phyloP scores from a whole-genome alignment of 2,797 vertebrate species.

The Oreochromis mossambicus region DNA sequence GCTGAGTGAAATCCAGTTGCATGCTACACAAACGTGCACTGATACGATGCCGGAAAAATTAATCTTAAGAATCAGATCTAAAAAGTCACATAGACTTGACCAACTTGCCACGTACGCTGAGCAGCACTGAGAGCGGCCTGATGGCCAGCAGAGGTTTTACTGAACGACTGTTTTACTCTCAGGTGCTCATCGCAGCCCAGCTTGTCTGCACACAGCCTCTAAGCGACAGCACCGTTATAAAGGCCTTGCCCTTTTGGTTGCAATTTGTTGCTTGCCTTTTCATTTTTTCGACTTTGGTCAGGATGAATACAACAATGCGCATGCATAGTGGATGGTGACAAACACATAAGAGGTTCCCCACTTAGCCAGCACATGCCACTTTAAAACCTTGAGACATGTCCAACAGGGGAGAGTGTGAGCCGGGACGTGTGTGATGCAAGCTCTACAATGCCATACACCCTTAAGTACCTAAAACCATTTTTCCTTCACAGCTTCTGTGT shows the following conservation, averaged over 20 bases:
- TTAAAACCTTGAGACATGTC: constrained; percentile 31
- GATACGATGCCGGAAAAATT: neutral
- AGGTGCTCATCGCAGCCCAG: neutral
- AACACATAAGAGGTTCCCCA: constrained; percentile 38
- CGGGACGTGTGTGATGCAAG: constrained; percentile 16
- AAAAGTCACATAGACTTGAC: neutral
- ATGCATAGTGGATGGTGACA: constrained; percentile 62
- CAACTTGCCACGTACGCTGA: neutral
- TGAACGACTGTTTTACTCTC: neutral
- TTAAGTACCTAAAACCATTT: constrained; percentile 42
- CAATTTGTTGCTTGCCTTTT: neutral
- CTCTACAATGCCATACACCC: constrained; percentile 30
- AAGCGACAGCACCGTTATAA: neutral
- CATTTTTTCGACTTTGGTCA: constrained; percentile 11
- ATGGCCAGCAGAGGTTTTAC: neutral
- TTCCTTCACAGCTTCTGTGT: constrained; percentile 12
- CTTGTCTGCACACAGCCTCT: neutral
- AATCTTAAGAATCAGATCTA: constrained; percentile 3
- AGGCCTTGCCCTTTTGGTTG: constrained; percentile 10
- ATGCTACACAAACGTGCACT: neutral
- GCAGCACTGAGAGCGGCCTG: neutral
- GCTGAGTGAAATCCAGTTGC: neutral
- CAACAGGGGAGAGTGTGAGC: constrained; percentile 7
- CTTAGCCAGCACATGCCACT: constrained; percentile 22
- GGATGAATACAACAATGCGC: constrained; percentile 51